Evolutionary conservation across 2,113 vertebrate genomes (phyloP), one percentile per base, ranked within the genome.

Genomic region (Festucalex cinctus): DNA sequence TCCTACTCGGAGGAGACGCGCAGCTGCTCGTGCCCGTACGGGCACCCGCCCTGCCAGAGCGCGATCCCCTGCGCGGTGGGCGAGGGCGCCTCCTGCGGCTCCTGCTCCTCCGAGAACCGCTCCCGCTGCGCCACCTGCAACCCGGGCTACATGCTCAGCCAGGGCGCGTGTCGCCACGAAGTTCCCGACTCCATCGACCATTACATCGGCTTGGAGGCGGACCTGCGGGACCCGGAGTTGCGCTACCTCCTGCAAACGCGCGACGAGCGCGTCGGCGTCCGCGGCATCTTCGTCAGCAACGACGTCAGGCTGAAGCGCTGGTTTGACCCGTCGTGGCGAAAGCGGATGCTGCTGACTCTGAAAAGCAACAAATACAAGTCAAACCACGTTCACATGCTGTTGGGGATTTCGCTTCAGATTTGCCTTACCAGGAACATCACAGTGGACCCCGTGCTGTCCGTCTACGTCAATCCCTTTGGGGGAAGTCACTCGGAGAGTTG

Each of bases 321-420:
- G 93, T 94, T 94, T n/a, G 93, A 94, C 76, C 93, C 93, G 2
- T 92, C 91, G 0, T 94, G 92, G 92, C 83, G 93, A 69, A 93
- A 94, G 80, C 86, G 93, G 76, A 94, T 93, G 92, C 80, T 94
- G 72, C 87, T 94, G 74, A 94, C 93, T 0, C 83, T 94, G 65
- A 94, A 93, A 70, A 94, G 93, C 80, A 94, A 94, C 81, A 94
- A 94, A 75, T 92, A 91, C 73, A 94, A 93, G 76, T 92, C 92
- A 35, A 94, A 85, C 75, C 91, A 92, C 13, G 92, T 94, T 19
- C 93, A 94, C 82, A 93, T 94, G 91, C 91, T 94, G 19, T 75
- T 93, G 68, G 93, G 93, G 60, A 91, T 94, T 85, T 89, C 92
- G 36, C 83, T 94, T 24, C 93, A 94, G 85, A 91, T 94, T 83